A percentile compares a stretch with the other conserved stretches of the same genome.
phyloP scores from a whole-genome alignment of 1,140 invertebrate genomes.

The Tetramorium alpestre region DNA sequence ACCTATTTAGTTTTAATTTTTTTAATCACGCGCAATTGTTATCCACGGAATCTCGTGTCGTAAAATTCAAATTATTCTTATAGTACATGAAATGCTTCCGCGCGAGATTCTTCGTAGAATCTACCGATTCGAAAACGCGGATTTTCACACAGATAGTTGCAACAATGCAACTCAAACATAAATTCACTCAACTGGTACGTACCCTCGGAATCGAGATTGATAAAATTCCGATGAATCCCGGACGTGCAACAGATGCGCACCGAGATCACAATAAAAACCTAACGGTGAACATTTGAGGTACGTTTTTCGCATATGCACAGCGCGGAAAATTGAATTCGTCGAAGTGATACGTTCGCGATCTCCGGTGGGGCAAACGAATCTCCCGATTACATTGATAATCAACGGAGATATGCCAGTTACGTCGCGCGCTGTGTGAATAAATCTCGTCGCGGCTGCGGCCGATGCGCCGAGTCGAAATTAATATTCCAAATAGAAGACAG shows the following conservation, averaged over 20 bases:
- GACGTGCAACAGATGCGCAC: neutral
- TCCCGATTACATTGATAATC: constrained; percentile 20
- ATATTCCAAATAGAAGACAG: constrained; percentile 43
- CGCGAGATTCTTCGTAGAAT: neutral
- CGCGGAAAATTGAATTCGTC: constrained; percentile 2
- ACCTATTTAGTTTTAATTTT: neutral
- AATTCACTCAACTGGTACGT: neutral
- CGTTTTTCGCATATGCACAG: neutral
- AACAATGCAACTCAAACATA: neutral
- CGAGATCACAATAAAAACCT: neutral
- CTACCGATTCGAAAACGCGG: neutral
- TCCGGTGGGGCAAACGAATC: neutral
- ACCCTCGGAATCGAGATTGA: neutral
- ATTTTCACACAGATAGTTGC: neutral
- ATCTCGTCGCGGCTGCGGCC: constrained; percentile 16
- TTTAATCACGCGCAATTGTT: neutral
- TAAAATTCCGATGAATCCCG: neutral
- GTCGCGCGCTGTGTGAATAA: constrained; percentile 32
- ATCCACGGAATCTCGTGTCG: neutral
- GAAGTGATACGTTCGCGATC: constrained; percentile 17
- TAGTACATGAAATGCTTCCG: constrained; percentile 23
- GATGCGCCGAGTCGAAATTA: constrained; percentile 32
- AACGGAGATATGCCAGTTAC: constrained; percentile 38
- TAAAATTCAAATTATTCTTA: constrained; percentile 43
- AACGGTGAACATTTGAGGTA: no score